Conservation (phyloP, 2,113 vertebrate genomes). For the Zosterops japonicus region DNA sequence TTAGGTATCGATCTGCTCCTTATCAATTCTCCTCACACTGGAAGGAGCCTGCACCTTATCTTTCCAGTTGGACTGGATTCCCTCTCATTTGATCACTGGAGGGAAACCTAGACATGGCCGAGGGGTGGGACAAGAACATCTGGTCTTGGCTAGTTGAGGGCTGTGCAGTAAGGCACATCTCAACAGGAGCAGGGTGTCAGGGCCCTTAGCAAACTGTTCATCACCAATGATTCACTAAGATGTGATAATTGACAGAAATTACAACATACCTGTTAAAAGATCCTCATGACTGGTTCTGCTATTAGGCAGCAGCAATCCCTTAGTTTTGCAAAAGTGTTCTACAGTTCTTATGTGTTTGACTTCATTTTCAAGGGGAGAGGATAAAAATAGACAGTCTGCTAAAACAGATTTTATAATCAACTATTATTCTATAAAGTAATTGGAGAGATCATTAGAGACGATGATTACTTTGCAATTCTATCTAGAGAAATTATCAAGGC, state of each 20-base stretch:
- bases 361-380: neutral
- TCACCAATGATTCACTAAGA: neutral
- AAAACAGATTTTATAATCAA: neutral
- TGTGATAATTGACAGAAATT: neutral
- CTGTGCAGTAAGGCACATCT: neutral
- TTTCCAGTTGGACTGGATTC: constrained; percentile 19
- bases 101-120: neutral
- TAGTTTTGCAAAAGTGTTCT: neutral
- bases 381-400: constrained; percentile 2
- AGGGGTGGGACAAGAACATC: neutral
- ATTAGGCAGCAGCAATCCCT: neutral
- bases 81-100: constrained; percentile 23
- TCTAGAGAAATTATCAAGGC: neutral
- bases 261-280: neutral
- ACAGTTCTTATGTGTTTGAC: neutral
- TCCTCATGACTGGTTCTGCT: neutral
- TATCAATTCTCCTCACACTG: constrained; percentile 48
- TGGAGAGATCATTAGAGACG: neutral
- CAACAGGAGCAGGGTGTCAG: neutral
- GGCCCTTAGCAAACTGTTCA: neutral
- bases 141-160: neutral
- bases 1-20: constrained; percentile 25
- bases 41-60: constrained; percentile 36
- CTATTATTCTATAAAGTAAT: constrained; percentile 48
- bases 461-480: neutral